A percentile compares a stretch with the other conserved stretches of the same genome.
Conservation (phyloP, 2,797 vertebrate species). For the Lates japonicus region DNA sequence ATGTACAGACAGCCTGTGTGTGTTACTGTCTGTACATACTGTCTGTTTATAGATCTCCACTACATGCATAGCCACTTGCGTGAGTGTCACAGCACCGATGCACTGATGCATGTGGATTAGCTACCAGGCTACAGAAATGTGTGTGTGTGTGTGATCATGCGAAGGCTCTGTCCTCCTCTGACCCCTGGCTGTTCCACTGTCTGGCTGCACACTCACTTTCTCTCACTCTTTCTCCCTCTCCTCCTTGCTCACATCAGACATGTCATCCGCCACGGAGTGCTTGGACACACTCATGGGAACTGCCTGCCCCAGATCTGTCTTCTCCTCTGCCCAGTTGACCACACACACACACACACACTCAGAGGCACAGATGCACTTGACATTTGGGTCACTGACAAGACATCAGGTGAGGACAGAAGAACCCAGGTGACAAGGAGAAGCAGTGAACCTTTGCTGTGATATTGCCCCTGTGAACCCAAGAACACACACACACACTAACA, state of each 20-base stretch:
- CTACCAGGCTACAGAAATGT: slow-evolving; percentile 12
- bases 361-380: slow-evolving; percentile 74
- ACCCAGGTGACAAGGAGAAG: slow-evolving; percentile 81
- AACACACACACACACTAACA: slow-evolving; percentile 46
- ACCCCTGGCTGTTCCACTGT: slow-evolving; percentile 68
- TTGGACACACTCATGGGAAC: slow-evolving; percentile 78
- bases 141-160: slow-evolving; percentile 37
- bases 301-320: slow-evolving; percentile 84
- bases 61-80: slow-evolving; percentile 14
- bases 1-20: background rate
- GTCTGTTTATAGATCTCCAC: background rate
- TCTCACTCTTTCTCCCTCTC: slow-evolving; percentile 44
- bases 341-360: slow-evolving; percentile 54
- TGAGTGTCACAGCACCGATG: slow-evolving; percentile 38
- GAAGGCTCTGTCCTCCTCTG: slow-evolving; percentile 67
- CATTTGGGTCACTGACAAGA: slow-evolving; percentile 82
- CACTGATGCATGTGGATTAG: slow-evolving; percentile 50
- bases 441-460: slow-evolving; percentile 78
- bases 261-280: slow-evolving; percentile 69
- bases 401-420: slow-evolving; percentile 81
- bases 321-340: slow-evolving; percentile 73
- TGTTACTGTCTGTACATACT: background rate
- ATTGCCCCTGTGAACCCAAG: slow-evolving; percentile 65
- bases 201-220: slow-evolving; percentile 62
- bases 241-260: slow-evolving; percentile 76